Conservation (phyloP, 2,797 vertebrate species). For the Anomalospiza imberbis region DNA sequence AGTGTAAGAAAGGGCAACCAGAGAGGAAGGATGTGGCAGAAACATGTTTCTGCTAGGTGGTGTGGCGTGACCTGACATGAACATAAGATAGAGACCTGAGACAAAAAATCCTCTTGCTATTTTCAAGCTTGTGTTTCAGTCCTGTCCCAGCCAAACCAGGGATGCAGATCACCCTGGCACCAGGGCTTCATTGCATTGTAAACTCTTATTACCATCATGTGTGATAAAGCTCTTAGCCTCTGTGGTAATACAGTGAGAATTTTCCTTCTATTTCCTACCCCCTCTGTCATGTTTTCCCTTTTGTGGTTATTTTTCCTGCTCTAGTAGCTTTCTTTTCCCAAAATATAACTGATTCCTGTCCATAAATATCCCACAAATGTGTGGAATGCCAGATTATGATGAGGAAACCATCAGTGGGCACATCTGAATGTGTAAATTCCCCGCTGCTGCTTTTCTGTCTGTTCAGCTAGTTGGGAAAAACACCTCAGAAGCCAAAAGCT, state of each 20-base stretch:
- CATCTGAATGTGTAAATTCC: slow-evolving; percentile 12
- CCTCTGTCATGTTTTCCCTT: background rate
- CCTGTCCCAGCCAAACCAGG: background rate
- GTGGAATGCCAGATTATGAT: background rate
- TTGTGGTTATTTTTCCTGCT: background rate
- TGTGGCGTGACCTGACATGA: rapidly evolving
- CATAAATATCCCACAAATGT: slow-evolving; percentile 36
- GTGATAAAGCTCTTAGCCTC: background rate
- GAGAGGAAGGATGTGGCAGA: background rate
- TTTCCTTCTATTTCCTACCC: background rate
- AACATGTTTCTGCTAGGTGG: background rate
- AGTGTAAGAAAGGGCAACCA: background rate
- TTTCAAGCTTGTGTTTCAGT: background rate
- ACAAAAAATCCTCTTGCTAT: background rate
- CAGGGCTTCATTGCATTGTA: background rate
- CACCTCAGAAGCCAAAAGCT: slow-evolving; percentile 38
- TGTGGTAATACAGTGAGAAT: background rate
- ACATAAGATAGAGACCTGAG: background rate
- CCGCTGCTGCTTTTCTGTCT: slow-evolving; percentile 17
- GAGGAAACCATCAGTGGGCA: background rate
- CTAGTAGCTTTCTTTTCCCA: background rate
- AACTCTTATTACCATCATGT: background rate
- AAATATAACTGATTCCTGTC: background rate
- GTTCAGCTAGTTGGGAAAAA: slow-evolving; percentile 32
- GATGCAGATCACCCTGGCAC: rapidly evolving